Base-by-base conservation (phyloP, 2,797 vertebrate species). In the Capromys pilorides region DNA sequence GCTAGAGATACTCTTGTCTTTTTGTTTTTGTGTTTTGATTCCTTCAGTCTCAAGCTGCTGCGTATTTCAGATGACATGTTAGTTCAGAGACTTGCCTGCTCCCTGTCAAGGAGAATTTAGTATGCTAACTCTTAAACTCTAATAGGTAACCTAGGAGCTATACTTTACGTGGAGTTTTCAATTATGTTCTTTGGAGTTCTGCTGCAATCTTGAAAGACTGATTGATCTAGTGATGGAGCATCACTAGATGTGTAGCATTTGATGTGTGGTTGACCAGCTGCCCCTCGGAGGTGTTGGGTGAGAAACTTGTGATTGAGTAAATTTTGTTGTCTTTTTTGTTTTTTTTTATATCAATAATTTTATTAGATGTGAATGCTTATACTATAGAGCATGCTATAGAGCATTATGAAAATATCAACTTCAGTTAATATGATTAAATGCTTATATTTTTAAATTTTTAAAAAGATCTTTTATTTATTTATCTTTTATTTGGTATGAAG, bases 81-180 rank as follows among this genome's bases (percentile, higher is more conserved):
- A 93, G 73, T 61, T 90, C 90, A 86, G 92, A 64, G 21, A 19
- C 21, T 18, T 33, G 71, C 73, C 86, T 71, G 81, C 49, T 88
- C 54, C 88, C 51, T 89, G 36, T 21, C 89, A 93, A 64, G 81
- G 62, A 16, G 62, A 91, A 1, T 10, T 26, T 57, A 67, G 10
- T 33, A 26, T 90, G 5, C 3, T 86, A 45, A 11, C 61, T 92
- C 49, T 83, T 73, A 2, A 4, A 12, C 66, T 69, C 13, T 26
- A 36, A 19, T 0, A 0, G 71, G 2, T 57, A 61, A 11, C 73
- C 66, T 33, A 59, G 21, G 13, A 61, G 33, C n/a, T 19, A 57
- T 0, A 0, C 2, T 85, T 96, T 51, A 57, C 2, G 85, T 11
- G 28, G 81, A 24, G 2, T 0, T 71, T 96, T 96, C 69, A 22